Percentiles rank a stretch among this genome's conserved stretches.
phyloP scores from a whole-genome alignment of 2,888 invertebrate genomes.

The Fissipunctia ypsillon region DNA sequence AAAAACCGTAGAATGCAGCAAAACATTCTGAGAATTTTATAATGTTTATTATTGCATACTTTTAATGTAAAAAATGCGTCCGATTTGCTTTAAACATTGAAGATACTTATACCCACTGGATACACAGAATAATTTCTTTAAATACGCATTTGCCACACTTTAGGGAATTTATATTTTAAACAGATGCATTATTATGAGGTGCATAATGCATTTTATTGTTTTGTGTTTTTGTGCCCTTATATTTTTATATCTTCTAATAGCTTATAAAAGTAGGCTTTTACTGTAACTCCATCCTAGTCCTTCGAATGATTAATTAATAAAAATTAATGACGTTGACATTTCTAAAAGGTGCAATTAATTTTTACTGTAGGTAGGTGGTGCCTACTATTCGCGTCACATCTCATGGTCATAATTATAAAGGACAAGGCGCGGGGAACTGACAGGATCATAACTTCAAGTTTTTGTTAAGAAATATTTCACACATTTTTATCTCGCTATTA shows the following conservation, averaged over 20 bases:
- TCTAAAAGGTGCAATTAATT: constrained; percentile 66
- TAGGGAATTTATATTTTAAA: background rate
- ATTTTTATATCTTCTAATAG: background rate
- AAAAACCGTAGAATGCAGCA: background rate
- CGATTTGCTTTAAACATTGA: background rate
- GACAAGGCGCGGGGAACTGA: constrained; percentile 45
- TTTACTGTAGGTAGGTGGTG: constrained; percentile 47
- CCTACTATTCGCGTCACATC: constrained; percentile 43
- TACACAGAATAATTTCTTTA: background rate
- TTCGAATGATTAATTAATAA: constrained; percentile 48
- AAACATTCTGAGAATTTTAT: background rate
- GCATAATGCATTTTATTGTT: too few species aligned
- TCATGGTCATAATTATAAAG: constrained; percentile 43
- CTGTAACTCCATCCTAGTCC: constrained; percentile 13
- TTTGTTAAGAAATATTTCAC: constrained; percentile 48
- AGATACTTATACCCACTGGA: background rate
- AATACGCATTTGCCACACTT: background rate
- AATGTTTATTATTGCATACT: background rate
- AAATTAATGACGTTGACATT: constrained; percentile 57
- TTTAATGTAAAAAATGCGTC: background rate
- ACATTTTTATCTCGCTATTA: constrained; percentile 32
- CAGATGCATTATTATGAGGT: too few species aligned
- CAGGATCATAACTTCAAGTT: constrained; percentile 36
- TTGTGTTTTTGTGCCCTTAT: too few species aligned
- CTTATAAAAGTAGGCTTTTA: constrained; percentile 1